Evolutionary conservation across 2,888 invertebrate genomes (phyloP), one percentile per base, ranked within the genome.

Genomic region (Drosophila suboccidentalis): DNA sequence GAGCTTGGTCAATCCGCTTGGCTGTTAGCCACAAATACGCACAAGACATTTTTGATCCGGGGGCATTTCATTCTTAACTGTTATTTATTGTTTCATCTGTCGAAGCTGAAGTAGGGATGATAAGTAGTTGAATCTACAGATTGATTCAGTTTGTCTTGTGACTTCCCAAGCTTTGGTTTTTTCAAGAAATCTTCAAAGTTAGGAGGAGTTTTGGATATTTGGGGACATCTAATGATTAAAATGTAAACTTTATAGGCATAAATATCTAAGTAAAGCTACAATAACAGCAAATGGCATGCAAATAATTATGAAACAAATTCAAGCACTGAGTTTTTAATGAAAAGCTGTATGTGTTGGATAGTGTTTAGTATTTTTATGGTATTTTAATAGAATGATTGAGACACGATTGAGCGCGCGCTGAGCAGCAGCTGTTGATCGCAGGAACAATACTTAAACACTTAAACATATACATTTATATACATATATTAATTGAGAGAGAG

Each of bases 391-490:
- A 34, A 6, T 8, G 29, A 51, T 13, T 19, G 34, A 51, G 13
- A 53, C 13, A 57, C 34, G 57, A n/a, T n/a, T n/a, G 53, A 61
- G 58, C 11, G 43, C 43, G 58, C 60, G 59, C 47, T 66, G 71
- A 50, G 77, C 77, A 50, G 77, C 77, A 64, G 60, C 68, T 67
- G 76, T 44, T 38, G 72, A 72, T 67, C 62, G 67, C 66, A 44
- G 58, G 46, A 75, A 53, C 47, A 44, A 47, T 49, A 51, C 39
- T 44, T 36, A 53, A n/a, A 59, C 51, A 69, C 63, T 59, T 55
- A 71, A 41, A 47, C 46, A 54, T 36, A 44, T 22, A 51, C 39
- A 17, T 29, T 46, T 58, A 29, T 36, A 39, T 26, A 22, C 51
- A n/a, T n/a, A 57, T 51, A 41, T 46, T 36, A 47, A 13, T 46